phyloP scores from a whole-genome alignment of 2,888 invertebrate genomes.

The Platypus cylindrus region DNA sequence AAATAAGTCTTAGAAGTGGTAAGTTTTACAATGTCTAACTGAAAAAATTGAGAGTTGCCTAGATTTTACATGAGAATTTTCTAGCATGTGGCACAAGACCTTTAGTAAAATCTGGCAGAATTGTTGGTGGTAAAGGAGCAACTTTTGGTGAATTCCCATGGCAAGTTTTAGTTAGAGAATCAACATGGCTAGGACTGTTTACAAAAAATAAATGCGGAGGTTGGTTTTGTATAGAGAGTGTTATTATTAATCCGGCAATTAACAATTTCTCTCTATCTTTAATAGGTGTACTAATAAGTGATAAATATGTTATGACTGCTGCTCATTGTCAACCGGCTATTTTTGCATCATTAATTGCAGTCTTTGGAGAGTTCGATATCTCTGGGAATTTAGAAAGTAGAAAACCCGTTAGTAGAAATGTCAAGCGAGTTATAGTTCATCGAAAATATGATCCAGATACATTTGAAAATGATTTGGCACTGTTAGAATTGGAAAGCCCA shows the following conservation, averaged over 20 bases:
- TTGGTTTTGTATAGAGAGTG: conserved; percentile 4
- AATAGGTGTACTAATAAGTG: conserved; percentile 69
- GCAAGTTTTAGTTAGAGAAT: conserved; percentile 84
- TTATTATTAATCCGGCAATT: not conserved
- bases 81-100: conserved; percentile 83
- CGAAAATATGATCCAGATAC: conserved; percentile 80
- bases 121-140: conserved; percentile 81
- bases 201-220: conserved; percentile 90
- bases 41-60: no score
- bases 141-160: conserved; percentile 84
- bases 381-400: conserved; percentile 71
- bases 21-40: conserved; percentile 24
- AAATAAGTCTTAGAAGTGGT: conserved; percentile 32
- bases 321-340: conserved; percentile 94
- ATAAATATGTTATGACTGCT: conserved; percentile 77
- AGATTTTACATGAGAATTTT: no score
- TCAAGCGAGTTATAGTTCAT: conserved; percentile 77
- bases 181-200: conserved; percentile 86
- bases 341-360: conserved; percentile 78
- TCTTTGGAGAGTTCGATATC: conserved; percentile 84
- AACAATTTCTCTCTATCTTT: not conserved
- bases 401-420: conserved; percentile 68
- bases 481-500: conserved; percentile 72
- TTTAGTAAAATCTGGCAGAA: conserved; percentile 62
- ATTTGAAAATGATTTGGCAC: conserved; percentile 82